These are phyloP conservation scores for Puffinus mauretanicus DNA, from an alignment of 2,113 vertebrate species.

Conservation along the genomic window DNA sequence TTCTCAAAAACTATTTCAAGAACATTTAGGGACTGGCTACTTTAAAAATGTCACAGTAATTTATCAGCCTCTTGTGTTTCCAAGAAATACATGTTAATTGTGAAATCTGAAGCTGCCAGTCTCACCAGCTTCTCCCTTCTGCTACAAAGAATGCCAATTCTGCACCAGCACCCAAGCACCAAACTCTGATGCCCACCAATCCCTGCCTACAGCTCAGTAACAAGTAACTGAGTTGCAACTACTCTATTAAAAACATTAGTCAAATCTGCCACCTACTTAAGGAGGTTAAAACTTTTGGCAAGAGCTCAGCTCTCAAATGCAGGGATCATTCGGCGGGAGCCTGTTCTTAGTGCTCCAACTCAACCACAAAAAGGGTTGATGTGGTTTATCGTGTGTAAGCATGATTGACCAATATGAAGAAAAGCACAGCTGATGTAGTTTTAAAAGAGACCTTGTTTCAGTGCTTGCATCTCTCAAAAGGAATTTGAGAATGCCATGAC, in stretches of 20 bases:
- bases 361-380: not conserved
- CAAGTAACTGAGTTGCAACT: not conserved
- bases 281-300: not conserved
- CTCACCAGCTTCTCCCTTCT: not conserved
- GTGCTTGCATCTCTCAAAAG: not conserved
- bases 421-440: not conserved
- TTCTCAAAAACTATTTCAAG: not conserved
- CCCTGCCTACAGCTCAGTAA: not conserved
- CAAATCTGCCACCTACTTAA: not conserved
- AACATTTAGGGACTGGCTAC: not conserved
- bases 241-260: not conserved
- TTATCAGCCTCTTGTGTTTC: not conserved
- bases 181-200: not conserved
- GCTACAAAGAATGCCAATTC: not conserved
- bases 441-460: not conserved
- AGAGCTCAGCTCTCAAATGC: not conserved
- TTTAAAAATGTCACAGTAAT: not conserved
- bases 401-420: not conserved
- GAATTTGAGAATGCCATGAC: not conserved
- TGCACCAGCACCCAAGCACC: too few relatives aligned
- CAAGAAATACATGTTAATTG: not conserved
- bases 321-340: not conserved
- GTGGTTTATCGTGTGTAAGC: not conserved
- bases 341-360: not conserved
- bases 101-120: not conserved